Base-by-base conservation (phyloP, 2,113 vertebrate species). In the Entelurus aequoreus region DNA sequence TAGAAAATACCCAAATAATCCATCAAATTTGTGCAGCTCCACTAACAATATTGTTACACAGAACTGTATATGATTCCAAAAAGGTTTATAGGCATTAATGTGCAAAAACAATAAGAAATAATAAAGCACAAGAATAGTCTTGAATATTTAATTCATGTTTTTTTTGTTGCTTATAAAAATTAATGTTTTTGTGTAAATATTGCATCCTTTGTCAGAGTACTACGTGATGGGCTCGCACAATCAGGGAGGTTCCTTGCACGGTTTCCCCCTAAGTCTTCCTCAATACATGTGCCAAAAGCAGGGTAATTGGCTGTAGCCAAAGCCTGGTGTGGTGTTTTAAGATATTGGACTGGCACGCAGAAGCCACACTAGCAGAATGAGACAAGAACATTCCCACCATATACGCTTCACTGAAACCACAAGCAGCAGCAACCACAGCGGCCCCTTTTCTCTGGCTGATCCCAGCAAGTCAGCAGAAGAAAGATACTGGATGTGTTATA, bases 281-380 rank as follows among this genome's bases (percentile, higher is more conserved):
- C 82, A 79, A 77, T 88, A 85, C 65, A 69, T 37, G 74, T 88
- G 87, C 88, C 90, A 90, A 84, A 84, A 87, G 80, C 83, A 69
- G 86, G 82, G 86, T 90, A 91, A 91, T 90, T 91, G 90, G 88
- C 86, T 86, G 86, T 84, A 86, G 88, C 86, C 14, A 79, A 82
- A 85, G 76, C 81, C 82, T 82, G 82, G 86, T 87, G 86, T 90
- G 86, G 88, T 90, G 87, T 90, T 90, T 90, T 88, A 89, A 89
- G 83, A 88, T 90, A 89, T 89, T 90, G 88, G 85, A 85, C 87
- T 87, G 89, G 88, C 88, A 88, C 76, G 72, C 84, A 83, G 76
- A 65, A 86, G 86, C 85, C 83, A 83, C 75, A 72, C 84, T 87
- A 80, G 82, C 82, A 87, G 82, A 84, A 87, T 63, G 79, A 87